Evolutionary conservation across 1,140 invertebrate genomes (phyloP).

Genomic region (Danaus plexippus): DNA sequence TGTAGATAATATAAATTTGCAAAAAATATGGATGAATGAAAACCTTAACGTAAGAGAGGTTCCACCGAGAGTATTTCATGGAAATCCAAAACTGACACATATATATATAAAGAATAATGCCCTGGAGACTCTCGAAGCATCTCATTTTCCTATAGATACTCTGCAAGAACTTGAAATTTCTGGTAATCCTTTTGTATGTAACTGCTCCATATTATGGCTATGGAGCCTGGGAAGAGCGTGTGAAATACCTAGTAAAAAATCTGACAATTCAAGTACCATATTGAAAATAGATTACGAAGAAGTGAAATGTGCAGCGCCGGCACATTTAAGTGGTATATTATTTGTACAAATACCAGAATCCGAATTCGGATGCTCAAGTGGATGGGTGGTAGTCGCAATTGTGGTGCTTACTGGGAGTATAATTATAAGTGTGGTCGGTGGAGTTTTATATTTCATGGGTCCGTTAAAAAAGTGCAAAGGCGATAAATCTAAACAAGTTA

Average conservation of each 20-base stretch:
- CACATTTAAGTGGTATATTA: conserved; percentile 62
- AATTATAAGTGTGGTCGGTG: conserved; percentile 70
- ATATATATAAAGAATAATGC: conserved; percentile 82
- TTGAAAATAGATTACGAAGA: conserved; percentile 69
- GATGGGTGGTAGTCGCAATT: conserved; percentile 73
- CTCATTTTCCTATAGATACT: conserved; percentile 84
- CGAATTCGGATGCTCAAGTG: conserved; percentile 74
- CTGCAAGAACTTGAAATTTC: conserved; percentile 79
- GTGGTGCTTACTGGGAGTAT: conserved; percentile 73
- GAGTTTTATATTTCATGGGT: conserved; percentile 73
- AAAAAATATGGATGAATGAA: conserved; percentile 82
- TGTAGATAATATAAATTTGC: conserved; percentile 87
- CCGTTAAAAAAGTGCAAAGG: conserved; percentile 70
- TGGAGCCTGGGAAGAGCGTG: conserved; percentile 80
- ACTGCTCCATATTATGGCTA: conserved; percentile 89
- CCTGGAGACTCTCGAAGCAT: conserved; percentile 80
- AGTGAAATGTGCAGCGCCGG: conserved; percentile 72
- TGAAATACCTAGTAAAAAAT: conserved; percentile 52
- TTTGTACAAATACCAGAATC: conserved; percentile 73
- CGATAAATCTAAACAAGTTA: conserved; percentile 69
- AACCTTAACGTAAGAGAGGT: conserved; percentile 80
- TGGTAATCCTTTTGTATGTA: conserved; percentile 88
- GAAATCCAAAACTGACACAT: conserved; percentile 80
- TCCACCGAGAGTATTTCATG: conserved; percentile 81
- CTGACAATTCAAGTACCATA: conserved; percentile 49